These are phyloP conservation scores for Delphinapterus leucas DNA, from an alignment of 2,113 vertebrate genomes.

Conservation along the genomic window DNA sequence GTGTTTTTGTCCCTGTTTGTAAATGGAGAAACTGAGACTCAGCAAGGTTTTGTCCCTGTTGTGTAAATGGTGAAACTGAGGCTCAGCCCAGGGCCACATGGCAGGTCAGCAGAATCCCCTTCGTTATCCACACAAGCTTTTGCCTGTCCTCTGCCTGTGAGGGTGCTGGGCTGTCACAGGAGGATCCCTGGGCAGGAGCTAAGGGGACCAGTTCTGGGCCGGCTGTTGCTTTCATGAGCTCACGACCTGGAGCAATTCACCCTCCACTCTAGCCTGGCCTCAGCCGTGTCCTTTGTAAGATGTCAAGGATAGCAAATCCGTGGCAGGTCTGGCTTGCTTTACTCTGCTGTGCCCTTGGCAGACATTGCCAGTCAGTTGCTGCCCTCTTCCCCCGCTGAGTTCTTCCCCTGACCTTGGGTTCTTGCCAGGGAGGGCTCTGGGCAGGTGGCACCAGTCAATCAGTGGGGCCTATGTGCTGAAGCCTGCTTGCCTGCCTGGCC, in stretches of 20 bases:
- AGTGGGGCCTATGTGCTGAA: not conserved
- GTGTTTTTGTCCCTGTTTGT: not conserved
- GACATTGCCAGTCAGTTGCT: slow-evolving; percentile 64
- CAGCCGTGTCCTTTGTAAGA: slow-evolving; percentile 21
- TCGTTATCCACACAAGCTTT: not conserved
- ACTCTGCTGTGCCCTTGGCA: slow-evolving; percentile 55
- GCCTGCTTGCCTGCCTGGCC: not conserved
- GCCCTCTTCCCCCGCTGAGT: slow-evolving; percentile 48
- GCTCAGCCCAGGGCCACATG: not conserved
- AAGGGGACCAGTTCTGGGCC: not conserved
- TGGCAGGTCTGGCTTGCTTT: slow-evolving; percentile 15
- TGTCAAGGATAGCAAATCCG: slow-evolving; percentile 60
- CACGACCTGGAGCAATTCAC: slow-evolving; percentile 12
- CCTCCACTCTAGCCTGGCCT: not conserved
- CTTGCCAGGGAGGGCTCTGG: slow-evolving; percentile 54
- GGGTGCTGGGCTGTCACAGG: not conserved
- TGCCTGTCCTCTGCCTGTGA: not conserved
- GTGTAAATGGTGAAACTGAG: too few species aligned
- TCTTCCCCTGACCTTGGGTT: slow-evolving; percentile 64
- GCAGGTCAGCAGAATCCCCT: not conserved
- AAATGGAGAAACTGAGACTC: not conserved
- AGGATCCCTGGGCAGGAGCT: not conserved
- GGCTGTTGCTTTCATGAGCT: not conserved
- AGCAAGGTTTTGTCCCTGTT: not conserved
- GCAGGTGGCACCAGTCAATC: slow-evolving; percentile 54